A percentile compares a stretch with the other conserved stretches of the same genome.
phyloP scores from a whole-genome alignment of 2,113 vertebrate genomes.

The Clarias gariepinus region DNA sequence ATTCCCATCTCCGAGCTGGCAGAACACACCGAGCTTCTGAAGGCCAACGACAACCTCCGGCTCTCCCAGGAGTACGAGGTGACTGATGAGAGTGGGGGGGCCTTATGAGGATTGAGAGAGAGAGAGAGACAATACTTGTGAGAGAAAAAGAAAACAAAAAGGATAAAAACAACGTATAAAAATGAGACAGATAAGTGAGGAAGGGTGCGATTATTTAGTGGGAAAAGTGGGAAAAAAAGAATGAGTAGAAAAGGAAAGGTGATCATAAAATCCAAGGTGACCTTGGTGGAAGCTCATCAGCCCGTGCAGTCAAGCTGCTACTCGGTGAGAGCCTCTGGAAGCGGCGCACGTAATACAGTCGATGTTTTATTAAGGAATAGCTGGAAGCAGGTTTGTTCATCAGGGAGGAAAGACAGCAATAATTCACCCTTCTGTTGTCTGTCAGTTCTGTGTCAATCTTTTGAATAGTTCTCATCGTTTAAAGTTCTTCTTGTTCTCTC shows the following conservation, averaged over 20 bases:
- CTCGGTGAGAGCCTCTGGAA: conserved; percentile 7
- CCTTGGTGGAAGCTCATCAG: conserved; percentile 16
- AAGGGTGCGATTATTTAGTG: neutral
- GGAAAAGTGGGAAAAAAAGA: neutral
- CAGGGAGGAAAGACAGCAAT: neutral
- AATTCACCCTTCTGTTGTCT: conserved; percentile 8
- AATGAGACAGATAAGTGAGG: neutral
- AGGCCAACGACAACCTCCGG: conserved; percentile 97
- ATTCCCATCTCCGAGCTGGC: conserved; percentile 90
- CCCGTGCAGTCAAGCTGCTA: neutral
- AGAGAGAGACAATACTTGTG: neutral
- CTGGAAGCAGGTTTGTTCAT: conserved; percentile 8
- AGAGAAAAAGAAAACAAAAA: neutral
- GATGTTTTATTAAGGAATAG: conserved; percentile 18
- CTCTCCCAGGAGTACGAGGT: conserved; percentile 98
- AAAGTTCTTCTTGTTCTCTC: neutral
- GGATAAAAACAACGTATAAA: neutral
- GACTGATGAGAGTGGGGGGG: conserved; percentile 53
- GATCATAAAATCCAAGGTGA: conserved; percentile 40
- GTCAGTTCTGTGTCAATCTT: neutral
- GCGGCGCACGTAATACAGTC: neutral
- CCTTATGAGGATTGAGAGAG: conserved; percentile 6
- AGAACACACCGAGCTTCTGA: conserved; percentile 93
- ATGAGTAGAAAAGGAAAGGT: neutral
- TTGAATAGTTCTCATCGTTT: neutral